Evolutionary conservation across 2,113 vertebrate genomes (phyloP).

Genomic region (Gopherus evgoodei): DNA sequence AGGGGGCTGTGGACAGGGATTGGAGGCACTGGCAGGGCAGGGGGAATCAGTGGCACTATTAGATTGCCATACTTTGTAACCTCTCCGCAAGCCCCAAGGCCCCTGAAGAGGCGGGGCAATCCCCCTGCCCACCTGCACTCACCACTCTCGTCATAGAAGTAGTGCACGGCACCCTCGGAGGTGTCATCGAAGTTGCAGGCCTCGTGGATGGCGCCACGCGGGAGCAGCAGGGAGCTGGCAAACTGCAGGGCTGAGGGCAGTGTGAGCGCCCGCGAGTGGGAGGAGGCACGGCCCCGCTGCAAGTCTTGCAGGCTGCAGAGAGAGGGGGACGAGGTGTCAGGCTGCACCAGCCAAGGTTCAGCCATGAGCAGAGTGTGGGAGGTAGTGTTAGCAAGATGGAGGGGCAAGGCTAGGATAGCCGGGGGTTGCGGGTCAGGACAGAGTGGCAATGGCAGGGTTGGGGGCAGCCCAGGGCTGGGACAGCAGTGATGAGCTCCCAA

Average conservation of each 20-base stretch:
- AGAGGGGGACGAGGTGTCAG: background rate
- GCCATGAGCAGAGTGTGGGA: background rate
- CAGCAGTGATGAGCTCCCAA: too few species aligned
- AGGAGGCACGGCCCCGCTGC: slow-evolving; percentile 85
- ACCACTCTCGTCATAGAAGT: slow-evolving; percentile 93
- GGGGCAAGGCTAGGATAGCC: too few species aligned
- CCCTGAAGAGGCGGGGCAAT: background rate
- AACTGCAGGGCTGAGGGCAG: slow-evolving; percentile 91
- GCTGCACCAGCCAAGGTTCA: background rate
- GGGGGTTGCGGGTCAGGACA: background rate
- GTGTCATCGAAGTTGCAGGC: slow-evolving; percentile 93
- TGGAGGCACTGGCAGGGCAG: too few species aligned
- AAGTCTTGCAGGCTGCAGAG: slow-evolving; percentile 87
- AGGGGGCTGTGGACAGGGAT: too few species aligned
- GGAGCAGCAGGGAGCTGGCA: slow-evolving; percentile 87
- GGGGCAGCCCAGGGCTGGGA: background rate
- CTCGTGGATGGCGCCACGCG: slow-evolving; percentile 87
- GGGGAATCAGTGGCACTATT: too few species aligned
- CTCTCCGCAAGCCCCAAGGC: background rate
- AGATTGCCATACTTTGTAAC: background rate
- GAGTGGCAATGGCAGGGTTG: background rate
- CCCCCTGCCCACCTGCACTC: slow-evolving; percentile 29
- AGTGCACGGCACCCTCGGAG: slow-evolving; percentile 90
- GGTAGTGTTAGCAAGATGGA: background rate
- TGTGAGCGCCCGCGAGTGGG: slow-evolving; percentile 86